Evolutionary conservation across 2,113 vertebrate species (phyloP), one percentile per base, ranked within the genome.

Genomic region (Ammospiza nelsoni): DNA sequence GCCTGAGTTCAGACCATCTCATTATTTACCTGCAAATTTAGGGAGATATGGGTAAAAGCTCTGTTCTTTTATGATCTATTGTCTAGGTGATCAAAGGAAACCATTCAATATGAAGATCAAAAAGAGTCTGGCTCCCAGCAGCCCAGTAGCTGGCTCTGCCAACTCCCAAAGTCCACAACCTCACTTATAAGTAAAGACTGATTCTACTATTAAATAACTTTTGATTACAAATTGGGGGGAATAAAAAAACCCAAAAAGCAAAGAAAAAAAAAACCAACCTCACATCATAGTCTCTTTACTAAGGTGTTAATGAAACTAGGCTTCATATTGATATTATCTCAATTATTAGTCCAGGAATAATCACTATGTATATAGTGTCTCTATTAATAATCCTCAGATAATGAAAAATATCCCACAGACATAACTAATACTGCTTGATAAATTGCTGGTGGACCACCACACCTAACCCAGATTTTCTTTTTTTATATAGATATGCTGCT

Each of bases 11-110:
- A 96, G 96, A 95, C 81, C 96, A 93, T 96, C 96, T 96, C 89
- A 97, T 97, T 98, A 97, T 97, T 98, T 98, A 98, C 97, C 97
- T 97, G 96, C 61, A 96, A 93, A 95, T 97, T 96, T 97, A 91
- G 96, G 92, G 63, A 96, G 92, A 93, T 95, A 94, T 41, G 93
- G 77, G 95, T 93, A 92, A 97, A 97, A 84, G 89, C 80, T 81
- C 92, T 93, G 84, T 90, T 97, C 94, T 96, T 97, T 97, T 94
- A 94, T 91, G 91, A 97, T 97, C 94, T 94, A 93, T 97, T 97
- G 94, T 97, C 95, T 97, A 92, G 83, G 54, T 96, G 98, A 97
- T 98, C 97, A 98, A 98, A 98, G 98, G 55, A 87, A 98, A 90
- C 95, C 84, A 54, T 96, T 98, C 96, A 97, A 95, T 94, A 89